Conservation (phyloP, 2,113 vertebrate genomes). For the Poeciliopsis retropinna region DNA sequence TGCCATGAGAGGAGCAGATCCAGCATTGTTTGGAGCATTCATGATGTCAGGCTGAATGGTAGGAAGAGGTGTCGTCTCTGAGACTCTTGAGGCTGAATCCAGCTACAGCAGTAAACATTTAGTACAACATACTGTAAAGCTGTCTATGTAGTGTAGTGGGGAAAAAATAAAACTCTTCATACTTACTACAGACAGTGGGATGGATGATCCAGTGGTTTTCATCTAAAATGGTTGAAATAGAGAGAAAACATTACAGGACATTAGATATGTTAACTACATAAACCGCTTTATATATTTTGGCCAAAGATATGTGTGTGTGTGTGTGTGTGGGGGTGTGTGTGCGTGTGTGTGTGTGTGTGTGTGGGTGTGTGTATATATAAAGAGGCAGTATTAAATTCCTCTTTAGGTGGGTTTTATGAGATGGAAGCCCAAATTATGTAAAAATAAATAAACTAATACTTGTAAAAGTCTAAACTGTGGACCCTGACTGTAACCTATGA, state of each 20-base stretch:
- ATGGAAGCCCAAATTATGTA: no score
- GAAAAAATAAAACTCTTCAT: neutral
- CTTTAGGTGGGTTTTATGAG: no score
- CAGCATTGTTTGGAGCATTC: slow-evolving; percentile 10
- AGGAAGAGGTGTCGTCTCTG: slow-evolving; percentile 60
- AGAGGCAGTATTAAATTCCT: no score
- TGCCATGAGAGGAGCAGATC: slow-evolving; percentile 49
- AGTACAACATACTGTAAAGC: neutral
- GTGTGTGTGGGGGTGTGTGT: no score
- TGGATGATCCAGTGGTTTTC: slow-evolving; percentile 75
- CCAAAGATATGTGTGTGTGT: no score
- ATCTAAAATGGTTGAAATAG: slow-evolving; percentile 69
- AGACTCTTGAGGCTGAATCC: slow-evolving; percentile 60
- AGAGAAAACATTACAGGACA: neutral
- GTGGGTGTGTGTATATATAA: no score
- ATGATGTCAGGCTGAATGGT: slow-evolving; percentile 62
- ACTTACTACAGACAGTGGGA: slow-evolving; percentile 75
- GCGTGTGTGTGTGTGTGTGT: no score
- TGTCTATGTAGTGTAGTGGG: neutral
- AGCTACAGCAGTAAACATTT: slow-evolving; percentile 47
- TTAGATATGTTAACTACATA: no score
- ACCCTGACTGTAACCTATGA: no score
- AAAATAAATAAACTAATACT: no score
- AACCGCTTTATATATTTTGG: no score
- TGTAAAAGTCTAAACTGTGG: no score